phyloP scores from a whole-genome alignment of 1,140 invertebrate genomes.

The Cotesia chilonis region DNA sequence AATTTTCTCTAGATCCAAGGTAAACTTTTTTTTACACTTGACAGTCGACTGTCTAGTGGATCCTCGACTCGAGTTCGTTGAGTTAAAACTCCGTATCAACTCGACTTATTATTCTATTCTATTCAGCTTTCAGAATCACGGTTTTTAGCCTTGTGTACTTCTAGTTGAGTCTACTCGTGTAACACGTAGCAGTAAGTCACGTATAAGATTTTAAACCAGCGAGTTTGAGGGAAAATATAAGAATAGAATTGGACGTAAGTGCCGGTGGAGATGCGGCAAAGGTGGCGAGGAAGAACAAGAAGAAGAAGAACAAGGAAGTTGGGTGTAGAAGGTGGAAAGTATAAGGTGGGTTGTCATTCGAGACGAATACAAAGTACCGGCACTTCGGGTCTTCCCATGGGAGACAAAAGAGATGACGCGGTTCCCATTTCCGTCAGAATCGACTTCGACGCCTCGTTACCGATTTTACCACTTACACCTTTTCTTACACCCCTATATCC shows the following conservation, averaged over 20 bases:
- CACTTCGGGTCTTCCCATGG: slow-evolving; percentile 26
- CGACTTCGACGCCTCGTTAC: slow-evolving; percentile 27
- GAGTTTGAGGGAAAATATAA: slow-evolving; percentile 20
- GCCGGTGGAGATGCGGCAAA: not conserved
- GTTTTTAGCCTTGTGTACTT: no score
- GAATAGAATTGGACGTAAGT: slow-evolving; percentile 5
- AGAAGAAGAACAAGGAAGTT: not conserved
- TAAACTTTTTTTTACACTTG: no score
- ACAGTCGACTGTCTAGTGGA: no score
- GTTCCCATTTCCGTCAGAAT: slow-evolving; percentile 25
- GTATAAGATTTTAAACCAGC: slow-evolving; percentile 22
- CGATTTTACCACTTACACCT: slow-evolving; percentile 3
- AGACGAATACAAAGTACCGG: slow-evolving; percentile 36
- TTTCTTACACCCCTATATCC: no score
- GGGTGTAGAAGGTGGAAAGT: slow-evolving; percentile 8
- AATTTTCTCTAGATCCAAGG: no score
- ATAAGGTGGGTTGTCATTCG: slow-evolving; percentile 18
- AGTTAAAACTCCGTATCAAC: no score
- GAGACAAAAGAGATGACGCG: slow-evolving; percentile 23
- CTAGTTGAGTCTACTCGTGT: not conserved
- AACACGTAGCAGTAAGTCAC: slow-evolving; percentile 31
- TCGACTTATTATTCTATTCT: no score
- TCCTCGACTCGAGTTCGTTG: no score
- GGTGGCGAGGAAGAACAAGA: slow-evolving; percentile 8
- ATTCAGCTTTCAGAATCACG: no score